These are phyloP conservation scores for Lapara coniferarum DNA, from an alignment of 2,888 invertebrate species.

Conservation along the genomic window DNA sequence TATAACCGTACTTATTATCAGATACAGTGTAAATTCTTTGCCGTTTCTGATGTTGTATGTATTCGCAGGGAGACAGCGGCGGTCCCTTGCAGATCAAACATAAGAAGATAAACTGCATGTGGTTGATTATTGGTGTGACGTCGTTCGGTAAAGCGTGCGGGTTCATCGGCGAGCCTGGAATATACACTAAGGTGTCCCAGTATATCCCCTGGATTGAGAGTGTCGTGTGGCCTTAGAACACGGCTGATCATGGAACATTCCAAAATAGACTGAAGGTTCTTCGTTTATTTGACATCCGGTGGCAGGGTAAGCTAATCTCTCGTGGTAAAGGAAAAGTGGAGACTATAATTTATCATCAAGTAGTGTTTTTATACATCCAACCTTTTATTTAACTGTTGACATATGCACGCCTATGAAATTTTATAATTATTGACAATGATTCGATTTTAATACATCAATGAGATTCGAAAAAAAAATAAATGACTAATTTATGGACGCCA, in stretches of 20 bases:
- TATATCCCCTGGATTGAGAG: conserved; percentile 84
- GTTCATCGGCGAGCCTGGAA: conserved; percentile 65
- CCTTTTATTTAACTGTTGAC: too few relatives aligned
- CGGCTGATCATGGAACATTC: background rate
- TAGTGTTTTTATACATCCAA: too few relatives aligned
- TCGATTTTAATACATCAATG: too few relatives aligned
- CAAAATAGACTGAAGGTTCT: background rate
- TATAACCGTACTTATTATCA: too few relatives aligned
- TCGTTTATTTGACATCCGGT: too few relatives aligned
- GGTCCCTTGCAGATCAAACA: conserved; percentile 81
- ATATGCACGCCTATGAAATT: too few relatives aligned
- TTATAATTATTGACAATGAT: too few relatives aligned
- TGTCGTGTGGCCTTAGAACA: conserved; percentile 77
- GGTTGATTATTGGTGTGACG: conserved; percentile 76
- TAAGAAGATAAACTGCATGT: conserved; percentile 68
- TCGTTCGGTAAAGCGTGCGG: conserved; percentile 74
- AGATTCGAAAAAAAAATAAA: too few relatives aligned
- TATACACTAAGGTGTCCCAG: conserved; percentile 81
- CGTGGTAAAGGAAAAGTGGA: too few relatives aligned
- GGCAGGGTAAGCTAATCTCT: too few relatives aligned
- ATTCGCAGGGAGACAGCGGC: conserved; percentile 85
- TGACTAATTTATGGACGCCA: too few relatives aligned
- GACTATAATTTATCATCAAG: too few relatives aligned
- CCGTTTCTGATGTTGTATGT: background rate
- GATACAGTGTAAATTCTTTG: background rate